Evolutionary conservation across 2,888 invertebrate genomes (phyloP), one percentile per base, ranked within the genome.

Genomic region (Tachina fera): DNA sequence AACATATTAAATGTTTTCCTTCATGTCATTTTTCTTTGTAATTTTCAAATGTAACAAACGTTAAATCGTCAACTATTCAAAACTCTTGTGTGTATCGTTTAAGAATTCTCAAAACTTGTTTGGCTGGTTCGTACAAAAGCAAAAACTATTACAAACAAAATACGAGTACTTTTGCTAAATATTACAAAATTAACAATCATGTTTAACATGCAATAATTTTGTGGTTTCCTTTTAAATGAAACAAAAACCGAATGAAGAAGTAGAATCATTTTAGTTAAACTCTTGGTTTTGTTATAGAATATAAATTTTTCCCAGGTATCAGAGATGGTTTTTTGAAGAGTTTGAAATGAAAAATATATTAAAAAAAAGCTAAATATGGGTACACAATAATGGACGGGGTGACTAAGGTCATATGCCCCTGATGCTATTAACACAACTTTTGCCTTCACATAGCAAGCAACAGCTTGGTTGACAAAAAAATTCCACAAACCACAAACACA

Each of bases 171-270:
- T 19, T 1, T 39, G 16, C 19, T 16, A 9, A 60, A 39, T 56
- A 45, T 31, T 63, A 47, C n/a, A 16, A 51, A 43, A 58, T 77
- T 77, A 78, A 71, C 83, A 77, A 72, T 5, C 83, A 78, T 65
- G 71, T 83, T 83, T 14, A 72, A 78, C 83, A 83, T 83, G 83
- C 83, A 83, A 83, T 72, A 72, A 78, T 77, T 78, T 72, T 71
- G 67, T 78, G 71, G 71, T 67, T 81, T 83, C 22, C 71, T 67
- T 75, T 77, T 63, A 60, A 22, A 67, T 60, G 19, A 77, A 77
- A 72, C 77, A 61, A n/a, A 45, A 77, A 67, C 65, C 45, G 53
- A 49, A 19, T 51, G 58, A 72, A 67, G 39, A 53, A 47, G 51
- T 58, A 22, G 16, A 75, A 65, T 31, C 11, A 72, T 9, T 45